Evolutionary conservation across 2,113 vertebrate species (phyloP), one percentile per base, ranked within the genome.

Genomic region (Amphiprion percula): DNA sequence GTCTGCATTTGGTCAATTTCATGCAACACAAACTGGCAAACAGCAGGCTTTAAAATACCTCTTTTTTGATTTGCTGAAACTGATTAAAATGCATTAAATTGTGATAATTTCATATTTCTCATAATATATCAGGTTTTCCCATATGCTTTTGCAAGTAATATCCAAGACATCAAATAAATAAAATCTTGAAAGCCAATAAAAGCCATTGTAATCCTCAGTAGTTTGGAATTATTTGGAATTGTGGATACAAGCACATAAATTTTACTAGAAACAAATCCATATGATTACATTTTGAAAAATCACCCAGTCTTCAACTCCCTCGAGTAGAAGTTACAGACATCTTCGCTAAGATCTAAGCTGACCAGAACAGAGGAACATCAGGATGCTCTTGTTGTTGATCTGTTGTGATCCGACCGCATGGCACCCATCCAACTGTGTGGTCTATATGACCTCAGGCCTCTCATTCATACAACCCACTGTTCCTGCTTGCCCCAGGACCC

Each of bases 381-480:
- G 37, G 54, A 55, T 39, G 54, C 63, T 80, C 26, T 44, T 67
- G 33, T 62, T 68, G 55, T 66, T 76, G 53, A 75, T 68, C 62
- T 78, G 70, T 69, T 72, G 58, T 83, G 74, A 78, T 83, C 26
- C 23, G 28, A 58, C 26, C 50, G 61, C 1, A 55, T 84, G 85
- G 82, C 66, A 77, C 61, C 28, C 33, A 41, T 76, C 66, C 82
- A 72, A 55, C 70, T 23, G 37, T 72, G 73, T 72, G 77, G 70
- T 77, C 75, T 82, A 72, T 82, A 72, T 75, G 75, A 88, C 84
- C 84, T 65, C 11, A 2, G 46, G 80, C 46, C 53, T 46, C 50
- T 37, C 44, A 19, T 46, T 12, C 55, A 60, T 41, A 21, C 63
- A 55, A 60, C 67, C 54, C 39, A 61, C 83, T 68, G 44, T 68